Conservation (phyloP, 2,888 invertebrate species). For the Parochlus steinenii region DNA sequence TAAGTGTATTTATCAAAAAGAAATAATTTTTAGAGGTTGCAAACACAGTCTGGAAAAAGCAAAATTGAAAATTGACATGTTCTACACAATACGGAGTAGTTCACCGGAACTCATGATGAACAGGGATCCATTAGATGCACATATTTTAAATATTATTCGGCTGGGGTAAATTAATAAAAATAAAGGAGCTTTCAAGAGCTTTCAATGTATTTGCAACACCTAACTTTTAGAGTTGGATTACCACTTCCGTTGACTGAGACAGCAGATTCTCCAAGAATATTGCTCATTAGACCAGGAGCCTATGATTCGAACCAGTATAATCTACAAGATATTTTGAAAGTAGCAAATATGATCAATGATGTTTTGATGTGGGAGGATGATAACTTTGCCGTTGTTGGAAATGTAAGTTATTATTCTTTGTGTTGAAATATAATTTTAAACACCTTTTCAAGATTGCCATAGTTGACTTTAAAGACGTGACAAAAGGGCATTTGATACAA, state of each 20-base stretch:
- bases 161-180: slow-evolving; percentile 15
- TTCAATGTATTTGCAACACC: neutral
- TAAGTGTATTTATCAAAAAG: too few species aligned
- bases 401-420: too few species aligned
- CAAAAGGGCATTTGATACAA: slow-evolving; percentile 36
- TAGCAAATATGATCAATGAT: slow-evolving; percentile 38
- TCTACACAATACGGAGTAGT: slow-evolving; percentile 32
- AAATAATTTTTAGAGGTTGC: slow-evolving; percentile 32
- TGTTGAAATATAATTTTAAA: too few species aligned
- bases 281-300: slow-evolving; percentile 30
- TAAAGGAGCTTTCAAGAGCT: neutral
- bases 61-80: slow-evolving; percentile 33
- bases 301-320: slow-evolving; percentile 32
- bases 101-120: slow-evolving; percentile 35
- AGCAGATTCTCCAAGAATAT: slow-evolving; percentile 28
- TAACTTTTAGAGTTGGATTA: slow-evolving; percentile 17
- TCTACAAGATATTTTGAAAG: slow-evolving; percentile 33
- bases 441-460: too few species aligned
- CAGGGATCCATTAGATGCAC: slow-evolving; percentile 14
- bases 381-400: slow-evolving; percentile 35
- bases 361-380: slow-evolving; percentile 43
- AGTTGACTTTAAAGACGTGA: slow-evolving; percentile 37
- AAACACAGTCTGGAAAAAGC: slow-evolving; percentile 32
- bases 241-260: slow-evolving; percentile 19
- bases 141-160: slow-evolving; percentile 15